Evolutionary conservation across 2,113 vertebrate genomes (phyloP), one percentile per base, ranked within the genome.

Genomic region (Potamarius usumacintae): DNA sequence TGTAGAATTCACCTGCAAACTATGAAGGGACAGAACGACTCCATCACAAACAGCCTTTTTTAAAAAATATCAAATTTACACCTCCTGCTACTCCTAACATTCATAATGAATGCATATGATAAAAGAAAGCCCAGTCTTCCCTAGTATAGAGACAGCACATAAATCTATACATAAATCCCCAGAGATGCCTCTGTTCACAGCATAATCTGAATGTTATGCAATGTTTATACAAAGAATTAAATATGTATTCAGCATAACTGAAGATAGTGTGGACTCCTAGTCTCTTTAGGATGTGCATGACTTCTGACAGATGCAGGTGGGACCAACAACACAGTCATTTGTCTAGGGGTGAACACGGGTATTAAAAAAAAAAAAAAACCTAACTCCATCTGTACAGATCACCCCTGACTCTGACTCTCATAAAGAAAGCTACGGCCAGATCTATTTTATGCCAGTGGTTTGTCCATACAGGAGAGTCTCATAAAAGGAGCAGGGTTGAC

Each of bases 401-500:
- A 15, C 7, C 62, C 12, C 20, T 48, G 80, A 62, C 34, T 60
- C 53, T 18, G 58, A 48, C 52, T 80, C 15, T 67, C 8, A 34
- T 83, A 34, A 86, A 25, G 48, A 72, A 80, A 86, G 53, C 80
- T 86, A 72, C 5, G 53, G 18, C 48, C 80, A 27, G 55, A 5
- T 82, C 83, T 82, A 83, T 85, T 85, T 88, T 79, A 34, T 57
- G 50, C 71, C 18, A n/a, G n/a, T 30, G 2, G 48, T 18, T 42
- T 62, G 67, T 80, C 81, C 84, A 12, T 55, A 25, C 42, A 90
- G 78, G 78, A 69, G 50, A 82, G 18, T 25, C 42, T 30, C n/a
- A 55, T 87, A 48, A 62, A 79, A 71, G 52, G 85, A 18, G 8
- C 1, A 84, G 72, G 60, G 72, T 77, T 79, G 27, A 83, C 63